phyloP scores from a whole-genome alignment of 2,888 invertebrate species.

The Leucophenga maculata region DNA sequence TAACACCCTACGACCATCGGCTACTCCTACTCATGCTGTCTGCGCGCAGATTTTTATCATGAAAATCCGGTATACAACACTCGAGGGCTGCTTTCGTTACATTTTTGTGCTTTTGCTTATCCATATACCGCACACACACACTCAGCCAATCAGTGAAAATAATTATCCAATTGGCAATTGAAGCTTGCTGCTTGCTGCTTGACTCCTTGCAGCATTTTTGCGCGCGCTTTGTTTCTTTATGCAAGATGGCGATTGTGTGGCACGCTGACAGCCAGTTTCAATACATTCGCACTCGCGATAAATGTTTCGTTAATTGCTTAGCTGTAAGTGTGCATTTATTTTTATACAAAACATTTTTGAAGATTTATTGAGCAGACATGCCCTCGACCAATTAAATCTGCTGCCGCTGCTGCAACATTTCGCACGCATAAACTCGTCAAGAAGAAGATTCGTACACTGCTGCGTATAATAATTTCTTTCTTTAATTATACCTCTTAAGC shows the following conservation, averaged over 20 bases:
- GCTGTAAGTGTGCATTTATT: conserved; percentile 5
- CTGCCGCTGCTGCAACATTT: too few relatives aligned
- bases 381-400: background rate
- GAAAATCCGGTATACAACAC: conserved; percentile 13
- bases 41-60: conserved; percentile 6
- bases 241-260: background rate
- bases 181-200: conserved; percentile 7
- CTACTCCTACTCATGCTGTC: background rate
- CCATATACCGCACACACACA: conserved; percentile 4
- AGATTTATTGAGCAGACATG: conserved; percentile 7
- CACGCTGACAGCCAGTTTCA: background rate
- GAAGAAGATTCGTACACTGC: background rate
- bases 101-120: background rate
- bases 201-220: conserved; percentile 2
- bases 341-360: background rate
- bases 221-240: background rate
- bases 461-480: too few relatives aligned
- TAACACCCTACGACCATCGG: background rate
- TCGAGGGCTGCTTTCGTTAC: background rate
- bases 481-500: too few relatives aligned
- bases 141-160: conserved; percentile 34
- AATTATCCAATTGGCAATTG: conserved; percentile 45
- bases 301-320: conserved; percentile 25
- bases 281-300: conserved; percentile 6
- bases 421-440: background rate